A percentile compares a stretch with the other conserved stretches of the same genome.
phyloP scores from a whole-genome alignment of 2,888 invertebrate species.

The Plebejus melissa region DNA sequence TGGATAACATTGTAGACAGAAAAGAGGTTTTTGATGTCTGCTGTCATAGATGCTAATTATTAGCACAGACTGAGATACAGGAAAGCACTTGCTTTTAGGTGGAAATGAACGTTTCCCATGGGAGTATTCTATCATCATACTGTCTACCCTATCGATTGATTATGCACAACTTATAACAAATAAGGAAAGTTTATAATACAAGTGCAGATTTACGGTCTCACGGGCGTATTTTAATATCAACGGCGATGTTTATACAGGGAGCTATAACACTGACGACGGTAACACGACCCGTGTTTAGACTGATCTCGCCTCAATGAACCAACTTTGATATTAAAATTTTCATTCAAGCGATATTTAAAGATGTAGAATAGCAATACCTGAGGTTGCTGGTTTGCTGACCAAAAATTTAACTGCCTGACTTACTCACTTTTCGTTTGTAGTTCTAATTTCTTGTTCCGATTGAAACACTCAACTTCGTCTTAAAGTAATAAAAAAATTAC shows the following conservation, averaged over 20 bases:
- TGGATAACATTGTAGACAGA: too few relatives aligned
- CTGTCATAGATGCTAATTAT: too few relatives aligned
- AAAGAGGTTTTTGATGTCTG: too few relatives aligned
- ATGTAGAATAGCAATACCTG: neutral
- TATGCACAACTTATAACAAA: conserved; percentile 7
- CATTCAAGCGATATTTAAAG: neutral
- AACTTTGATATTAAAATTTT: neutral
- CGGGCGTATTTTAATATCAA: conserved; percentile 66
- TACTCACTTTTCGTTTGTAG: neutral
- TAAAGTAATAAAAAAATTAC: neutral
- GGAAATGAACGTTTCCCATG: neutral
- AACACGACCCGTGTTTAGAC: conserved; percentile 69
- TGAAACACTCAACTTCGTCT: too few relatives aligned
- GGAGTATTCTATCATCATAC: neutral
- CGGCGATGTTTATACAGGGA: conserved; percentile 57
- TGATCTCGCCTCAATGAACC: conserved; percentile 66
- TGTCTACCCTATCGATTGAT: neutral
- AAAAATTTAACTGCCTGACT: neutral
- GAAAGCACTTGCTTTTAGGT: neutral
- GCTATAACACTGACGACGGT: conserved; percentile 52
- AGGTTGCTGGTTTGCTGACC: too few relatives aligned
- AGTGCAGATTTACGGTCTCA: conserved; percentile 49
- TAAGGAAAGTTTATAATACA: conserved; percentile 34
- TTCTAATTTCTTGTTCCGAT: neutral
- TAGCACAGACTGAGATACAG: neutral